Evolutionary conservation across 2,888 invertebrate genomes (phyloP).

Genomic region (Parnassius smintheus): DNA sequence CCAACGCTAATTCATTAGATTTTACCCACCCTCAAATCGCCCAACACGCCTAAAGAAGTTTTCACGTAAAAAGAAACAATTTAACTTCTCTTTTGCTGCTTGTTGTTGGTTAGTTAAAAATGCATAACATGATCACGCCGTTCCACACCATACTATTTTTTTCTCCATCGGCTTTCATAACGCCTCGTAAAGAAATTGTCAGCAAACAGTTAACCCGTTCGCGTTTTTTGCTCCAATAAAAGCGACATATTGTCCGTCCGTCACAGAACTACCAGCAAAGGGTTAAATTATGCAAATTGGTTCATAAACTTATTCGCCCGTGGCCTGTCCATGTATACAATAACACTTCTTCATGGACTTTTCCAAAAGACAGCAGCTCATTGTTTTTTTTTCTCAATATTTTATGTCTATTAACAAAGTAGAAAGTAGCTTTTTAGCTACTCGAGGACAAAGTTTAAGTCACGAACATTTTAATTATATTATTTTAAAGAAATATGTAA

Average conservation of each 20-base stretch:
- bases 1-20: too few species aligned
- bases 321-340: slow-evolving; percentile 25
- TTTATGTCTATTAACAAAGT: slow-evolving; percentile 17
- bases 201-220: slow-evolving; percentile 53
- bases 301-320: slow-evolving; percentile 47
- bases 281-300: slow-evolving; percentile 78
- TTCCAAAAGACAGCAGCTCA: slow-evolving; percentile 24
- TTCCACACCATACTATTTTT: slow-evolving; percentile 26
- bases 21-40: too few species aligned
- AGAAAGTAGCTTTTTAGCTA: slow-evolving; percentile 20
- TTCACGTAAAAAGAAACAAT: too few species aligned
- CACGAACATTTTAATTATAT: too few species aligned
- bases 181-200: slow-evolving; percentile 51
- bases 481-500: too few species aligned
- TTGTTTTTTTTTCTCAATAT: slow-evolving; percentile 12
- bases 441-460: neutral
- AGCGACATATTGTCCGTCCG: slow-evolving; percentile 45
- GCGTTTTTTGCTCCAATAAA: slow-evolving; percentile 70
- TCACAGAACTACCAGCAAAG: slow-evolving; percentile 54
- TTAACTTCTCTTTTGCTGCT: too few species aligned
- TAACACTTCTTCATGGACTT: slow-evolving; percentile 29
- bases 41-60: too few species aligned
- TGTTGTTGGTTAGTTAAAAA: too few species aligned
- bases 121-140: neutral
- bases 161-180: slow-evolving; percentile 49